A percentile compares a stretch with the other conserved stretches of the same genome.
These are phyloP conservation scores for Gobio occitaniae DNA, from an alignment of 2,797 vertebrate genomes.

Conservation along the genomic window DNA sequence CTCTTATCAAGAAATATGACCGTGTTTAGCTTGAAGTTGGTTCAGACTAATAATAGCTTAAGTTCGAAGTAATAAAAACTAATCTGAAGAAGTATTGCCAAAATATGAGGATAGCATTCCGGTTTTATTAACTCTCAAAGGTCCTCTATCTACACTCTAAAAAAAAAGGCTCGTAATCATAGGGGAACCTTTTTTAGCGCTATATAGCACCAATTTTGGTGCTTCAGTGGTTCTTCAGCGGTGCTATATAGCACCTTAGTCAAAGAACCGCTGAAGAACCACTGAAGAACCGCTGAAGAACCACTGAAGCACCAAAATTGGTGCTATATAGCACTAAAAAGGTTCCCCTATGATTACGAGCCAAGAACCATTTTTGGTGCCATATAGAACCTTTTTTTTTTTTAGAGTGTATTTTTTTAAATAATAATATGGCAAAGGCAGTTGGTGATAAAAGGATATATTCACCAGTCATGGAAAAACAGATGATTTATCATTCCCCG, in stretches of 20 bases:
- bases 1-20: not conserved
- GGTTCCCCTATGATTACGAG: too few relatives aligned
- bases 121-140: conserved; percentile 1
- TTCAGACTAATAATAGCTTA: not conserved
- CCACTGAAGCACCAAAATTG: too few relatives aligned
- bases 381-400: too few relatives aligned
- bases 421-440: conserved; percentile 7
- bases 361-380: too few relatives aligned
- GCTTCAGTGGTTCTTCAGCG: too few relatives aligned
- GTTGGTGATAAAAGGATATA: conserved; percentile 1
- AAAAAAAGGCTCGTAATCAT: too few relatives aligned
- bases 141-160: not conserved
- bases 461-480: conserved; percentile 51
- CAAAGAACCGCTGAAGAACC: too few relatives aligned
- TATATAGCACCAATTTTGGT: too few relatives aligned
- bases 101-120: not conserved
- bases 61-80: not conserved
- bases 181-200: too few relatives aligned
- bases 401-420: not conserved
- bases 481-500: conserved; percentile 15
- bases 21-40: not conserved
- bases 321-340: too few relatives aligned
- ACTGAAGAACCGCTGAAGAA: too few relatives aligned
- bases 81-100: not conserved
- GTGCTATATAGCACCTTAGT: too few relatives aligned